Evolutionary conservation across 2,797 vertebrate species (phyloP).

Genomic region (Allobates femoralis): DNA sequence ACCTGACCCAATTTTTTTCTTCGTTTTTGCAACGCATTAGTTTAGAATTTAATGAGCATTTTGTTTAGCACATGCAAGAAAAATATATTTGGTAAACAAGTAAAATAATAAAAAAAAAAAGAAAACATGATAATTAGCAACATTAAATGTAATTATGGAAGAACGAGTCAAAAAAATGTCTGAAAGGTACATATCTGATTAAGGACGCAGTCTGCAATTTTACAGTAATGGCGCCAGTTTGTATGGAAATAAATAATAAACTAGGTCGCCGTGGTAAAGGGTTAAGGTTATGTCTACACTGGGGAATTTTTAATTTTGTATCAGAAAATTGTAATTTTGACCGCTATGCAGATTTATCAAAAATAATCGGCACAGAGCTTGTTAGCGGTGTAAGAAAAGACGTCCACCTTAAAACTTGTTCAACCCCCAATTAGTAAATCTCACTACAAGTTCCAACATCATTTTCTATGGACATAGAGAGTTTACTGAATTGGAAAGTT

Average conservation of each 20-base stretch:
- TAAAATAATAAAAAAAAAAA: neutral
- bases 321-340: no score
- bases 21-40: neutral
- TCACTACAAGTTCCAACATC: neutral
- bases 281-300: no score
- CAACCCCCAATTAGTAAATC: neutral
- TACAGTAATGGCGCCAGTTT: neutral
- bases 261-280: no score
- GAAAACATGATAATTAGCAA: neutral
- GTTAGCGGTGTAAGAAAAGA: neutral
- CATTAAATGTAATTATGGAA: neutral
- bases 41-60: slow-evolving; percentile 18
- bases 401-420: neutral
- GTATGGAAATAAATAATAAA: no score
- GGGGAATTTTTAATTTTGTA: no score
- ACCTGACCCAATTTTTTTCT: neutral
- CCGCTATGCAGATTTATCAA: neutral
- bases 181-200: neutral
- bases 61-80: neutral
- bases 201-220: neutral
- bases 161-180: neutral
- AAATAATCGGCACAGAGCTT: neutral
- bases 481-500: slow-evolving; percentile 1
- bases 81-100: neutral
- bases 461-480: neutral